Evolutionary conservation across 1,140 invertebrate species (phyloP), one percentile per base, ranked within the genome.

Genomic region (Vanessa tameamea): DNA sequence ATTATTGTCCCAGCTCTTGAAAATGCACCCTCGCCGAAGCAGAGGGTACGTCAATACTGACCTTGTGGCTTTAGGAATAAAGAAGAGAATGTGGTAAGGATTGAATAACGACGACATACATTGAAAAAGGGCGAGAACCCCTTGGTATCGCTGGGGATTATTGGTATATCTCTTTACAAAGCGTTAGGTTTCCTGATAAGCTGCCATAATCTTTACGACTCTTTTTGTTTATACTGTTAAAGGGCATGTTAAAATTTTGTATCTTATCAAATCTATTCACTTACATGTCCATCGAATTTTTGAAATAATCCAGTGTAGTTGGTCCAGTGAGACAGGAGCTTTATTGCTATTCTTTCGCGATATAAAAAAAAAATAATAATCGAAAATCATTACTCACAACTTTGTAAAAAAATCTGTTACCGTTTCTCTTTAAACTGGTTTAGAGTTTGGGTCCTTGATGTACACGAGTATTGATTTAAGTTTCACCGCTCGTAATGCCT

Each of bases 1-100:
- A 91, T 90, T 90, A 89, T 88, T 88, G 82, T 79, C 82, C 79
- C 75, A 87, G 81, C 85, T 86, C 87, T 88, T 82, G 77, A 86
- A 80, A 86, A 88, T 90, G 86, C 87, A 91, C 87, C 87, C 89
- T 81, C 75, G 57, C 70, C 57, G 77, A 72, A 78, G 66, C 59
- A 37, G 53, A 14, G 7, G 59, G 48, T 57, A 51, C 47, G 53
- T 59, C 73, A 76, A 78, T 78, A 75, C 70, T 75, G 75, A 73
- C 76, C 71, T 64, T 65, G 64, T 64, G 59, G 43, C 67, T 72
- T 71, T 75, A 59, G 70, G 8, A 70, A 81, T 55, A 81, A 69
- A 78, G 66, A 66, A 59, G 72, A 57, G 67, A 76, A 64, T 64
- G 50, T 43, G 43, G 51, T 48, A 63, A 72, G 51, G 51, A 72